Evolutionary conservation across 1,140 invertebrate species (phyloP).

Genomic region (Brachionus koreanus): DNA sequence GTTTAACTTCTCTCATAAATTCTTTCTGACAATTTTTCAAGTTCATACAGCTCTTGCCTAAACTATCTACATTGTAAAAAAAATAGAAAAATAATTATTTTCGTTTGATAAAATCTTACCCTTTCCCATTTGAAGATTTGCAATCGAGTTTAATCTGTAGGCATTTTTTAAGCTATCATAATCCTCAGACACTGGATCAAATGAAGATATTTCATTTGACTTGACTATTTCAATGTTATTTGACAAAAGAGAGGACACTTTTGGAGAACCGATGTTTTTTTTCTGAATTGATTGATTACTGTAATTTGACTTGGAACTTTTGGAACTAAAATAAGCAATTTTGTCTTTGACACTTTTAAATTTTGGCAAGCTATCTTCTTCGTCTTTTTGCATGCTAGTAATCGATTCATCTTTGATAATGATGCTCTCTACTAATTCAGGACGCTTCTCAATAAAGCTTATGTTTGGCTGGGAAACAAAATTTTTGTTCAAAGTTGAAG

Average conservation of each 20-base stretch:
- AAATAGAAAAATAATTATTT: not conserved
- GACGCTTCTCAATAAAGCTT: not conserved
- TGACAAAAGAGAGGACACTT: not conserved
- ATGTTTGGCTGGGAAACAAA: not conserved
- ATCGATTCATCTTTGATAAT: conserved; percentile 7
- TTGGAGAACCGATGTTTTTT: not conserved
- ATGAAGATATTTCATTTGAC: not conserved
- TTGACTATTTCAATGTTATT: not conserved
- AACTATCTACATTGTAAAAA: not conserved
- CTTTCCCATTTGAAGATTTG: not conserved
- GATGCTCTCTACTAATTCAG: conserved; percentile 1
- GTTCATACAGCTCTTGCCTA: conserved; percentile 20
- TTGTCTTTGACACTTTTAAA: conserved; percentile 23
- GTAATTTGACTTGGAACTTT: not conserved
- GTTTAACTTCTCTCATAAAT: not conserved
- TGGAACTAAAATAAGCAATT: conserved; percentile 34
- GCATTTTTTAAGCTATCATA: conserved; percentile 31
- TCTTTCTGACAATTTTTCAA: conserved; percentile 23
- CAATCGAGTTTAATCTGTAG: not conserved
- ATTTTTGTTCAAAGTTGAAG: conserved; percentile 28
- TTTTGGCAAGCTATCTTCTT: not conserved
- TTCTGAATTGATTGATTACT: not conserved
- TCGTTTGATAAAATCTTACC: not conserved
- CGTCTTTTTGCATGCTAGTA: not conserved
- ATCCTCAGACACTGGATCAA: not conserved